These are phyloP conservation scores for Lucilia sericata DNA, from an alignment of 1,140 invertebrate species.

Conservation along the genomic window DNA sequence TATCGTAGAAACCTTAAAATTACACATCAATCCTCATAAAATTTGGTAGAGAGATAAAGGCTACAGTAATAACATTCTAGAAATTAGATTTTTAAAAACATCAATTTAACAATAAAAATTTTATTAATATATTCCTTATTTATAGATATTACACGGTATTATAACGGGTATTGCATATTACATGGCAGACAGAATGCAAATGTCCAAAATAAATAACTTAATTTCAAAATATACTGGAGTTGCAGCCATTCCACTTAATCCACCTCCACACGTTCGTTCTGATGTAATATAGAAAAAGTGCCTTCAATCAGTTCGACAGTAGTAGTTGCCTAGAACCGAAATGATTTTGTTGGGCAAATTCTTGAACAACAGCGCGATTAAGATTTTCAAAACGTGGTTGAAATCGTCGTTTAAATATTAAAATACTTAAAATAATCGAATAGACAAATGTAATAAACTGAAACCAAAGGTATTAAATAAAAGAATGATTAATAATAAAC, in stretches of 20 bases:
- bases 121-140: neutral
- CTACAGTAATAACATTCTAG: too few species aligned
- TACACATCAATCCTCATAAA: too few species aligned
- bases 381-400: neutral
- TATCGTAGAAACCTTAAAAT: too few species aligned
- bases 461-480: neutral
- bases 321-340: constrained; percentile 5
- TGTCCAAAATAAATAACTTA: neutral
- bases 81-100: too few species aligned
- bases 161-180: neutral
- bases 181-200: neutral
- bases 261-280: neutral
- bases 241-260: neutral
- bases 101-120: neutral
- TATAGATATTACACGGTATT: constrained; percentile 22
- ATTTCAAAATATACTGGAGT: neutral
- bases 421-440: constrained; percentile 32
- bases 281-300: neutral
- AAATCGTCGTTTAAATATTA: neutral
- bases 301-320: neutral
- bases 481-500: constrained; percentile 5
- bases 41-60: too few species aligned
- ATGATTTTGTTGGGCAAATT: constrained; percentile 25
- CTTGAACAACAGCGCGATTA: neutral
- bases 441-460: constrained; percentile 13